These are phyloP conservation scores for Drosophila guanche DNA, from an alignment of 1,140 invertebrate genomes.

Conservation along the genomic window DNA sequence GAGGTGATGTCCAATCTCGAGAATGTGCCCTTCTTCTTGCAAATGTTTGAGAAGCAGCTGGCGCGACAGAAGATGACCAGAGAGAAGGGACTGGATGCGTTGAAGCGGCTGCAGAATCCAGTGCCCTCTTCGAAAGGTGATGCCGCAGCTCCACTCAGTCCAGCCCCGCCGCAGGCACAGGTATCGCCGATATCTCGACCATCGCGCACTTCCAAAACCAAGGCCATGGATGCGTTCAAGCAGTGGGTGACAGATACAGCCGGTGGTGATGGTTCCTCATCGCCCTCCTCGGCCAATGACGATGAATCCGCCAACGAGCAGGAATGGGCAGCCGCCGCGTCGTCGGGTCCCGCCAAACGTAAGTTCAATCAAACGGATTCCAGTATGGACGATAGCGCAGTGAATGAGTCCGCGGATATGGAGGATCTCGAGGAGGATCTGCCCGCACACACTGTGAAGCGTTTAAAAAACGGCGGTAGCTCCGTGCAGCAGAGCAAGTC, in stretches of 20 bases:
- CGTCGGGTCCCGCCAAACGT: conserved; percentile 61
- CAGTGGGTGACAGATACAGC: conserved; percentile 85
- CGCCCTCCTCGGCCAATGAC: conserved; percentile 66
- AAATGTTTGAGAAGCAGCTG: conserved; percentile 91
- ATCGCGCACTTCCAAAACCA: conserved; percentile 90
- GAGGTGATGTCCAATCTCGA: conserved; percentile 89
- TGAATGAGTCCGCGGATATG: conserved; percentile 72
- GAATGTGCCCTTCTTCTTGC: conserved; percentile 89
- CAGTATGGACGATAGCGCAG: conserved; percentile 46
- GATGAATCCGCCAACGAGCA: conserved; percentile 66
- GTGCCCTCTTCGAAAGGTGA: conserved; percentile 19
- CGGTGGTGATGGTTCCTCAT: conserved; percentile 57
- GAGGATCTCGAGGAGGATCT: conserved; percentile 80
- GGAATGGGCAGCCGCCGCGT: conserved; percentile 57
- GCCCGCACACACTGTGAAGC: conserved; percentile 76
- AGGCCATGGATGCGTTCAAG: conserved; percentile 92
- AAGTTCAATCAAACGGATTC: conserved; percentile 78
- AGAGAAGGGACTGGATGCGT: conserved; percentile 78
- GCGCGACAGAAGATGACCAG: conserved; percentile 90
- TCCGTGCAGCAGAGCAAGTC: conserved; percentile 78
- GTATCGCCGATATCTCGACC: conserved; percentile 85
- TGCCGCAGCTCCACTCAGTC: conserved; percentile 37
- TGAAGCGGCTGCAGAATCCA: conserved; percentile 69
- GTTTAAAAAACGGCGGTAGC: conserved; percentile 79
- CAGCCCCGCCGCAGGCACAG: conserved; percentile 35